Evolutionary conservation across 1,140 invertebrate species (phyloP), one percentile per base, ranked within the genome.

Genomic region (Cyclargus thomasi): DNA sequence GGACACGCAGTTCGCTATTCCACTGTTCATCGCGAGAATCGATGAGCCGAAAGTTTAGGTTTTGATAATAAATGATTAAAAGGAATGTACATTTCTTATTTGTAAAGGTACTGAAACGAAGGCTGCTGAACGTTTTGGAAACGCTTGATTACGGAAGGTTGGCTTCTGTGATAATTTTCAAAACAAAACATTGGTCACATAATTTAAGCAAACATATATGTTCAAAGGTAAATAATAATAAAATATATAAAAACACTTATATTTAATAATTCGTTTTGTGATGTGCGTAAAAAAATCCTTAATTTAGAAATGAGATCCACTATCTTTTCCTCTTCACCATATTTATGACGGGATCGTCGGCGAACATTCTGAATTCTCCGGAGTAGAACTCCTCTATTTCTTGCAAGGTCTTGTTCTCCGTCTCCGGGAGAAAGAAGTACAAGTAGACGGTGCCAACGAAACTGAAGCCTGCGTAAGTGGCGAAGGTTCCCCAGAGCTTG

Each of bases 371-470:
- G 6, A 84, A 67, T 70, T 88, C 74, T 1, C 93, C 93, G 0
- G 91, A 91, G 70, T 93, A 93, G 66, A 84, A 83, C 1, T 83
- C 82, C 75, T 94, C 93, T 47, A 97, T 95, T 81, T 97, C 95
- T 80, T 95, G 92, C 62, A 97, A 88, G 2, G 92, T 92, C 72
- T 93, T 94, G 2, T 95, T 94, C 86, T 95, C 95, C 0, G 96
- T 97, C 86, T 97, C 95, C 1, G 96, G 95, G n/a, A 97, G 80
- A 68, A 93, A 93, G 55, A 94, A 91, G 69, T 93, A 93, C 14
- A 95, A 82, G 65, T 95, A 76, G 2, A 92, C 75, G 14, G 93
- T 80, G 8, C 94, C 93, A 4, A 94, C 17, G 16, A 92, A 85
- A n/a, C 92, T 92, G 63, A 94, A 89, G 3, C 74, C 87, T 6